Conservation (phyloP, 2,888 invertebrate genomes). For the Ceraclea dissimilis region DNA sequence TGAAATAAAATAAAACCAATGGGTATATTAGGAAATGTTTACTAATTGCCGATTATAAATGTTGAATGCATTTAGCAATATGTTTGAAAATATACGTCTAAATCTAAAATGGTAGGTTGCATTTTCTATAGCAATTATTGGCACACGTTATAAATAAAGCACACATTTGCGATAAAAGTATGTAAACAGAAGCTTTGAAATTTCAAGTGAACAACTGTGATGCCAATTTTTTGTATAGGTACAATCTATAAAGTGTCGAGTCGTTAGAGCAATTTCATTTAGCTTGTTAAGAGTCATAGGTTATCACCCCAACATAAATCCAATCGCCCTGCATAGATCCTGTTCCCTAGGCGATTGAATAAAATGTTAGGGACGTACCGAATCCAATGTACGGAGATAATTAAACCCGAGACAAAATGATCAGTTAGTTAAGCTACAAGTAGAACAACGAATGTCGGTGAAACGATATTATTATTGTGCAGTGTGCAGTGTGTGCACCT, state of each 20-base stretch:
- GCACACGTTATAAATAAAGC: too few relatives aligned
- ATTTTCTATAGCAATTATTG: too few relatives aligned
- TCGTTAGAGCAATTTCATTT: background rate
- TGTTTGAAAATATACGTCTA: too few relatives aligned
- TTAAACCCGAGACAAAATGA: conserved; percentile 1
- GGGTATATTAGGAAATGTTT: too few relatives aligned
- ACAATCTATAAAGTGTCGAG: background rate
- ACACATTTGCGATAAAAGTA: too few relatives aligned
- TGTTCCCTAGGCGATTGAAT: conserved; percentile 8
- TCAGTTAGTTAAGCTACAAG: background rate
- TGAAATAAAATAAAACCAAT: too few relatives aligned
- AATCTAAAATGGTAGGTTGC: too few relatives aligned
- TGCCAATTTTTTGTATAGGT: background rate
- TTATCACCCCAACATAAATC: background rate
- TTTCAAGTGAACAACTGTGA: background rate
- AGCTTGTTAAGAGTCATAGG: background rate
- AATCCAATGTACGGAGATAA: conserved; percentile 5
- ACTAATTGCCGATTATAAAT: too few relatives aligned
- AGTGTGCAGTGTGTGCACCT: too few relatives aligned
- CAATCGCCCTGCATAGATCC: background rate
- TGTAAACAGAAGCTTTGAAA: background rate
- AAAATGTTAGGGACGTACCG: conserved; percentile 2
- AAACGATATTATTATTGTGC: too few relatives aligned
- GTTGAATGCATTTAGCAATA: too few relatives aligned
- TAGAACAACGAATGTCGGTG: too few relatives aligned